phyloP scores from a whole-genome alignment of 2,797 vertebrate genomes.

The Distichodus sexfasciatus region DNA sequence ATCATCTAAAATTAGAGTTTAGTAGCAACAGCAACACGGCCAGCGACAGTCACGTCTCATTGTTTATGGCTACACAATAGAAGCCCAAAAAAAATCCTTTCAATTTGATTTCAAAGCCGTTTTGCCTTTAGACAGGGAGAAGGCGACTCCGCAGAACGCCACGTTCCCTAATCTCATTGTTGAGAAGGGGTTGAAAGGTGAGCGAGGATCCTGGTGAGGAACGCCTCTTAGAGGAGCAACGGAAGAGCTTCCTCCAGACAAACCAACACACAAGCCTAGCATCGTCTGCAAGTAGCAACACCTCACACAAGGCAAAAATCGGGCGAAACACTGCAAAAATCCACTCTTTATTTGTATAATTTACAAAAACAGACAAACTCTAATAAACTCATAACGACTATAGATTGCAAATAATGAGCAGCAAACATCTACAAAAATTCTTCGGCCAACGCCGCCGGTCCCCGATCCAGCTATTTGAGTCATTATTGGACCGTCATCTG shows the following conservation, averaged over 20 bases:
- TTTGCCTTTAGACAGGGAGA: neutral
- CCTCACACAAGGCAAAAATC: constrained; percentile 53
- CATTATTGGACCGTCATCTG: too few relatives aligned
- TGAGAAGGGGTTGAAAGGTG: constrained; percentile 25
- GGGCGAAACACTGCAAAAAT: too few relatives aligned
- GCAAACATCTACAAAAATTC: too few relatives aligned
- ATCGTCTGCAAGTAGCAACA: constrained; percentile 55
- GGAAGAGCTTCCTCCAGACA: constrained; percentile 63
- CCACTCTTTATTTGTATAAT: too few relatives aligned
- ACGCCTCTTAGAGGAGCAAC: constrained; percentile 26
- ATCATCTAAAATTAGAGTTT: neutral
- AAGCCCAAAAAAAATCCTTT: constrained; percentile 13
- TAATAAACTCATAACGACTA: too few relatives aligned
- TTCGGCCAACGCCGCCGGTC: too few relatives aligned
- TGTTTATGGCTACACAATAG: neutral
- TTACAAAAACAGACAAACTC: neutral
- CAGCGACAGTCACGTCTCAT: neutral
- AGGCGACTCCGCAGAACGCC: constrained; percentile 1
- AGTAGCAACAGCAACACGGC: neutral
- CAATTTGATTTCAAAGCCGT: constrained; percentile 3
- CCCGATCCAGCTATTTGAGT: too few relatives aligned
- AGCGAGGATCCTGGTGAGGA: constrained; percentile 3
- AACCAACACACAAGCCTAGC: constrained; percentile 57
- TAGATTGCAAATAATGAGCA: too few relatives aligned
- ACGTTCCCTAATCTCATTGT: constrained; percentile 31